Conservation (phyloP, 1,140 invertebrate species). For the Tetramorium alpestre region DNA sequence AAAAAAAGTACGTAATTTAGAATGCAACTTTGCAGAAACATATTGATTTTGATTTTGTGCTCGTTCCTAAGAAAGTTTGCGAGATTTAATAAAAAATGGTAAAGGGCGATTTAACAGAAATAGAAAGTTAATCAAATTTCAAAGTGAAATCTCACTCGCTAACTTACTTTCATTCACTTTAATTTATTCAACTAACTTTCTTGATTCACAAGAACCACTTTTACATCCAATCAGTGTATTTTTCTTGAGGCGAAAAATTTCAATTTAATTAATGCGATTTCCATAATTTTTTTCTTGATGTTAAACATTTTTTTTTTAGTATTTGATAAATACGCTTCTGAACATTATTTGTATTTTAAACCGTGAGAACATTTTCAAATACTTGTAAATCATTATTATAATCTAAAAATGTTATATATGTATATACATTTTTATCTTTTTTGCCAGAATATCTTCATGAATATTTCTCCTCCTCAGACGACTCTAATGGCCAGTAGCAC, state of each 20-base stretch:
- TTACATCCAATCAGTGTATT: slow-evolving; percentile 36
- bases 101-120: slow-evolving; percentile 19
- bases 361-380: background rate
- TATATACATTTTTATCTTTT: background rate
- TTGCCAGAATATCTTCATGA: background rate
- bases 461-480: slow-evolving; percentile 6
- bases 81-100: slow-evolving; percentile 1
- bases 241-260: background rate
- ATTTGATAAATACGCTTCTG: background rate
- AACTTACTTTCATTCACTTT: slow-evolving; percentile 23
- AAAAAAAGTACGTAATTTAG: background rate
- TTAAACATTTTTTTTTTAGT: background rate
- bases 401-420: background rate
- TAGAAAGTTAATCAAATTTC: slow-evolving; percentile 45
- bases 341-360: background rate
- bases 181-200: slow-evolving; percentile 41
- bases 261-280: slow-evolving; percentile 5
- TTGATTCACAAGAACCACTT: background rate
- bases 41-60: slow-evolving; percentile 11
- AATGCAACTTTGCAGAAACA: background rate
- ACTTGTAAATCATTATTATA: too few species aligned
- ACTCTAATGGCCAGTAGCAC: background rate
- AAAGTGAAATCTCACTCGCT: slow-evolving; percentile 34
- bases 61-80: background rate
- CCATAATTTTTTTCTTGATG: background rate